Base-by-base conservation (phyloP, 2,888 invertebrate genomes). In the Hirtodrosophila alboralis region DNA sequence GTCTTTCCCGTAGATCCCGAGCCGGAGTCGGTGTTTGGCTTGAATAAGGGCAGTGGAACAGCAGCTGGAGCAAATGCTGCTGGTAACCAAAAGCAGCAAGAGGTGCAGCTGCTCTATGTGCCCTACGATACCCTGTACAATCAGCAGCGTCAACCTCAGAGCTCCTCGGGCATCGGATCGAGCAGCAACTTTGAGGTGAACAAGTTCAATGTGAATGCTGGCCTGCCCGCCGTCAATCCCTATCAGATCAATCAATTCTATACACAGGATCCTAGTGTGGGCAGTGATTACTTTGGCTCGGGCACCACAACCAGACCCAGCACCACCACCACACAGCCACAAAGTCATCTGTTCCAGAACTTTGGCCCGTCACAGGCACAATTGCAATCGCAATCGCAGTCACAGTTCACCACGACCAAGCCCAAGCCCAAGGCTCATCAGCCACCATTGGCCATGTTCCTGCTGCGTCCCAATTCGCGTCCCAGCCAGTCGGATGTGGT, bases 401-500 rank as follows among this genome's bases (percentile, higher is more conserved):
- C 76, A 13, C 70, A 66, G 33, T 78, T 83, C 16, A 91, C 91
- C 0, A 92, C 88, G 91, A 84, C 95, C 48, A 94, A 93, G 69
- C 89, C 92, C 0, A 92, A 92, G 84, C 90, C 93, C 1, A 95
- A 94, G 79, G 95, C 96, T 0, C 96, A 96, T 89, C 96, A 96
- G 87, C 96, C 96, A 1, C 96, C 96, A 0, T 89, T 96, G 37
- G 95, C 96, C 1, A 95, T 96, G 69, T 96, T 95, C 86, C 92
- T 96, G 91, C 92, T 91, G n/a, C 92, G 92, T 6, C 66, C 80
- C 38, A 72, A 76, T 4, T 45, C 75, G 0, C 76, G 89, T 4
- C 91, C 93, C 0, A 93, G 93, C 83, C 92, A 95, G 2, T 91
- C 93, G 10, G 95, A 96, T 85, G 95, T 96, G 3, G 90, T 96